These are phyloP conservation scores for Seriola rivoliana DNA, from an alignment of 2,113 vertebrate species.

Conservation along the genomic window DNA sequence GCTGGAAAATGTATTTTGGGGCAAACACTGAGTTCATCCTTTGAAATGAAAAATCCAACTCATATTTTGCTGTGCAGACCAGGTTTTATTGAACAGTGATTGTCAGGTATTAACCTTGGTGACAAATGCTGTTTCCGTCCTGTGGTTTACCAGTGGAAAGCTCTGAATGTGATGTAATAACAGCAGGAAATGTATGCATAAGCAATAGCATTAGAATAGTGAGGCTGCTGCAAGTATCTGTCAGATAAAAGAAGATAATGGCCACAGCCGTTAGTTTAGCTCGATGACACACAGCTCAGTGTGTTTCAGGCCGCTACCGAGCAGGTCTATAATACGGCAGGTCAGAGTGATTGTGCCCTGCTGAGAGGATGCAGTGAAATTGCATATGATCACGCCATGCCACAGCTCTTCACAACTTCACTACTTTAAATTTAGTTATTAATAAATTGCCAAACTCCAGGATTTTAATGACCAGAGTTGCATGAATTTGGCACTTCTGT, in stretches of 20 bases:
- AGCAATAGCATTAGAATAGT: not conserved
- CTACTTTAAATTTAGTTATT: too few relatives aligned
- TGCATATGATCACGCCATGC: not conserved
- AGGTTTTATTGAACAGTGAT: not conserved
- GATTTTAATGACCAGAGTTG: too few relatives aligned
- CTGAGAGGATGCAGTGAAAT: not conserved
- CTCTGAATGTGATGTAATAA: constrained; percentile 6
- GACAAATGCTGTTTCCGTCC: constrained; percentile 35
- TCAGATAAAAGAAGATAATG: not conserved
- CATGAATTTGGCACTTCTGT: too few relatives aligned
- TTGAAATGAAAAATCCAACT: too few relatives aligned
- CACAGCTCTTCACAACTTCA: too few relatives aligned
- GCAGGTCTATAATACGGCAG: not conserved
- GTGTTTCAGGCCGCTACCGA: too few relatives aligned
- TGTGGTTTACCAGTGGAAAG: constrained; percentile 33
- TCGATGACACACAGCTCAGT: not conserved
- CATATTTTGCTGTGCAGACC: not conserved
- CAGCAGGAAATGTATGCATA: constrained; percentile 4
- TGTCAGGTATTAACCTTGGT: not conserved
- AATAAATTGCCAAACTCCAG: too few relatives aligned
- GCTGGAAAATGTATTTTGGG: too few relatives aligned
- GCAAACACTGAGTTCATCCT: too few relatives aligned
- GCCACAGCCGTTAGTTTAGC: not conserved
- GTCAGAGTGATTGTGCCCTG: not conserved
- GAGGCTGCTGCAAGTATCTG: not conserved